A percentile compares a stretch with the other conserved stretches of the same genome.
Conservation (phyloP, 2,797 vertebrate genomes). For the Siniperca obscura region DNA sequence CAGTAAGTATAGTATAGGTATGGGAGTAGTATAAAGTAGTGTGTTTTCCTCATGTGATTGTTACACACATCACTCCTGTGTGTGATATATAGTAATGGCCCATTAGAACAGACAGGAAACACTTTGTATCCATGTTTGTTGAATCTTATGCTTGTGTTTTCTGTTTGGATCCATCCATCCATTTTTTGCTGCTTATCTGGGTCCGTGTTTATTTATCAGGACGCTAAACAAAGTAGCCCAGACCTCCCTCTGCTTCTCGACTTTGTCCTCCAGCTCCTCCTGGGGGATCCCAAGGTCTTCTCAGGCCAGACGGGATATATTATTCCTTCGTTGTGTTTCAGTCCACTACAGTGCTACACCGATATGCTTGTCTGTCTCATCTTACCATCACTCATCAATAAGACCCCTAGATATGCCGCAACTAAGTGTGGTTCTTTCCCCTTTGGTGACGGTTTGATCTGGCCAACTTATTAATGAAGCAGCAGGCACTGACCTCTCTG, state of each 20-base stretch:
- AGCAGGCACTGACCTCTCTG: not conserved
- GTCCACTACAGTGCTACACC: not conserved
- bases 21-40: too few species aligned
- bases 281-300: not conserved
- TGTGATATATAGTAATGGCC: not conserved
- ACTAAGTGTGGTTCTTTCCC: not conserved
- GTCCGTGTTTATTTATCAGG: not conserved
- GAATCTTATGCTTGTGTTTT: not conserved
- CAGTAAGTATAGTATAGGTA: too few species aligned
- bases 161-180: not conserved
- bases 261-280: not conserved
- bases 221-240: not conserved
- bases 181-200: not conserved
- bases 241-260: not conserved
- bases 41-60: not conserved
- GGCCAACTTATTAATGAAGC: not conserved
- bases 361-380: not conserved
- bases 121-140: not conserved
- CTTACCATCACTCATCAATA: not conserved
- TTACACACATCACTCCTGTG: not conserved
- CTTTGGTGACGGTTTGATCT: not conserved
- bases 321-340: not conserved
- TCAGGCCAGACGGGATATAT: not conserved
- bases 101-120: conserved; percentile 1
- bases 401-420: not conserved